These are phyloP conservation scores for Cremastinae sp. DNA, from an alignment of 2,888 invertebrate species.

Conservation along the genomic window DNA sequence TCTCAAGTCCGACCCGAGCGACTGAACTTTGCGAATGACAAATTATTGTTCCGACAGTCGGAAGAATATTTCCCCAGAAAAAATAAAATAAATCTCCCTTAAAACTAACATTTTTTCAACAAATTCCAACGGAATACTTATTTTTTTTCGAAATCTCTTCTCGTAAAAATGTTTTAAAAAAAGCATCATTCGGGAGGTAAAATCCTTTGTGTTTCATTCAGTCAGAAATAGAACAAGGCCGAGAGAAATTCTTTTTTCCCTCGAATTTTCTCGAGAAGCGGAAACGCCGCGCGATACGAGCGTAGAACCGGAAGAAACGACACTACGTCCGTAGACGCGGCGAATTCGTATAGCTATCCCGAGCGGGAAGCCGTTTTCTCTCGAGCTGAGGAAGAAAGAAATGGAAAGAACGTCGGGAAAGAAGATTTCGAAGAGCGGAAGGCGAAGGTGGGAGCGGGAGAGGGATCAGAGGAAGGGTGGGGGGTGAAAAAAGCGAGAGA, in stretches of 20 bases:
- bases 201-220: too few species aligned
- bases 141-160: too few species aligned
- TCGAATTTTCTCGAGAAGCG: constrained; percentile 32
- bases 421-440: constrained; percentile 3
- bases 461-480: constrained; percentile 14
- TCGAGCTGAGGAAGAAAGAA: constrained; percentile 19
- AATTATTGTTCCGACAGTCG: too few species aligned
- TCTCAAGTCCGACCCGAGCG: too few species aligned
- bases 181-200: too few species aligned
- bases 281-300: constrained; percentile 40
- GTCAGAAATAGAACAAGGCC: constrained; percentile 20
- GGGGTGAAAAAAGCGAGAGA: constrained; percentile 4
- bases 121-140: too few species aligned
- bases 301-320: constrained; percentile 50
- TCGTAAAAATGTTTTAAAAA: too few species aligned
- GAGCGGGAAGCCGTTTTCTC: constrained; percentile 36
- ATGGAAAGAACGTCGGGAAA: background rate
- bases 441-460: constrained; percentile 1
- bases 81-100: too few species aligned
- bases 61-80: too few species aligned
- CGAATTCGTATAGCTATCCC: constrained; percentile 8
- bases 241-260: too few species aligned
- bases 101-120: too few species aligned
- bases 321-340: constrained; percentile 22
- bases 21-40: too few species aligned